Base-by-base conservation (phyloP, 2,113 vertebrate species). In the Stictonetta naevosa region DNA sequence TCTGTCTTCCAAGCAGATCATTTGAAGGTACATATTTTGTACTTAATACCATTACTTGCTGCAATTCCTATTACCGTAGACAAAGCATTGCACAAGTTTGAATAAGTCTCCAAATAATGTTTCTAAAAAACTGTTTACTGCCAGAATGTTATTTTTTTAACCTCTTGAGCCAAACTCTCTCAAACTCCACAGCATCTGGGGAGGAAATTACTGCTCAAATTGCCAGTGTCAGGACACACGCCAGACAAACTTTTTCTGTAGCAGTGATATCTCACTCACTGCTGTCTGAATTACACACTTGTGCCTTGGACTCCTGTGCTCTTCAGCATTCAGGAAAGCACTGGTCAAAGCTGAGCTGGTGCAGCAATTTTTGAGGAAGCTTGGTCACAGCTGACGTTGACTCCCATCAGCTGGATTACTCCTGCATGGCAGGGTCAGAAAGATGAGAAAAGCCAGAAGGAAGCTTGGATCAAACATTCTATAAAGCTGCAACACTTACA, bases 111-210 rank as follows among this genome's bases (percentile, higher is more conserved):
- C 71, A 93, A 92, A 83, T 69, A 87, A 84, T 82, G 73, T 42
- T 87, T 96, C 81, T 82, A 31, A 89, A 94, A 79, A 77, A 38
- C 77, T 93, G 71, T 91, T 96, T 93, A 91, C 83, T 95, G 95
- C 86, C 92, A 96, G 66, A 79, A 62, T 16, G 4, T 88, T 96
- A 79, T 96, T 96, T 96, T 95, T 88, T 88, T 97, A 96, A 96
- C 89, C 95, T 94, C 90, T 95, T 86, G 86, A 86, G 95, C 85
- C 95, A 95, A 96, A 93, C 15, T 89, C 5, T 76, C 58, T 89
- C 81, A 64, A 92, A 76, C 74, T 95, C 60, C 60, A 78, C 40
- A 91, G 86, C 95, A 95, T 96, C 92, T 96, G 93, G 81, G 55
- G 78, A 94, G 95, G 92, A 96, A 96, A 96, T 94, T 93, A 89